Base-by-base conservation (phyloP, 2,113 vertebrate species). In the Microtus ochrogaster region DNA sequence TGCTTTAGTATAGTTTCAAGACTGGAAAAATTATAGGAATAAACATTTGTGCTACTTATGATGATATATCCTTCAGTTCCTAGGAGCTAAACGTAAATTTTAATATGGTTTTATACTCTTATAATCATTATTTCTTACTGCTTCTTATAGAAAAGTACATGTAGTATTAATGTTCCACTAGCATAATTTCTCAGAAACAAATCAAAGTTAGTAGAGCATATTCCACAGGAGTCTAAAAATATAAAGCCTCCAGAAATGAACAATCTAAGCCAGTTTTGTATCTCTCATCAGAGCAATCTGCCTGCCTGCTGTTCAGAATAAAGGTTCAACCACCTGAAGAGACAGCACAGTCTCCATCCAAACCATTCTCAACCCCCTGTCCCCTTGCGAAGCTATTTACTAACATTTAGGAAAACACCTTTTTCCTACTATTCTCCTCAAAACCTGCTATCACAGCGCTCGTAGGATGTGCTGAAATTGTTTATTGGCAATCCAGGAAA, bases 1-100 rank as follows among this genome's bases (percentile, higher is more conserved):
- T 16, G 95, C 49, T 73, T 85, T 89, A 92, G 16, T 26, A 63
- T 88, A 24, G 70, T 96, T 95, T 95, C 30, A 74, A 39, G 39
- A 33, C 33, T 92, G 61, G 89, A 63, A 92, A 13, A 92, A 94
- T 76, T 82, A 10, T 82, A 28, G 70, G 10, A 91, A 44, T 73
- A 89, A 90, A 30, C 8, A n/a, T 58, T 93, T 91, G 61, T n/a
- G 26, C 30, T 68, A 91, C 65, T 77, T 87, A 91, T 63, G 33
- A 91, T 63, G 33, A 83, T 11, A 90, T 86, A 72, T 33, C 12
- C 12, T 86, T 76, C 5, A 66, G 16, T 52, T 82, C 22, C 5
- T 92, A 90, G 74, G 47, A 94, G 70, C 66, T 74, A 72, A 72
- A 55, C 44, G 65, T 72, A 65, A 92, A n/a, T 65, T 88, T 94